Percentiles rank a stretch among this genome's conserved stretches.
phyloP scores from a whole-genome alignment of 2,113 vertebrate genomes.

The Psittacula cyanocephala region DNA sequence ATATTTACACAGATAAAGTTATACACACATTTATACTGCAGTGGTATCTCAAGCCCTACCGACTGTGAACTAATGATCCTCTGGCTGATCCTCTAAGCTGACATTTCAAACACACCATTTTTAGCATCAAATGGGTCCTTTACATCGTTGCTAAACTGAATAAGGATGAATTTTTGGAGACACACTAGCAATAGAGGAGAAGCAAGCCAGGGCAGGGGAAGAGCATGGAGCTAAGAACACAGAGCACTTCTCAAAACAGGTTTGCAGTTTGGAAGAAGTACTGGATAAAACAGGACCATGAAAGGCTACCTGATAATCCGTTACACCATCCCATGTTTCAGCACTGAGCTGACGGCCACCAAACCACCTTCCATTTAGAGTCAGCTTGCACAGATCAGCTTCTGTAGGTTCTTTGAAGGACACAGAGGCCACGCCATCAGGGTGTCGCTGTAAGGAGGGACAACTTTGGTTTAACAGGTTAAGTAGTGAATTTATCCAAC shows the following conservation, averaged over 20 bases:
- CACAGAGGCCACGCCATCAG: constrained; percentile 93
- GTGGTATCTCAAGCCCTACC: background rate
- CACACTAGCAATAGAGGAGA: background rate
- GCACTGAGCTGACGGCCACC: constrained; percentile 90
- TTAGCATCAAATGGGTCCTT: background rate
- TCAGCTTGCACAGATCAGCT: constrained; percentile 83
- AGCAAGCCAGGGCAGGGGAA: background rate
- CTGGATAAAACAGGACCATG: background rate
- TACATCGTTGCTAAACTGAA: background rate
- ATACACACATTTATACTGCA: background rate
- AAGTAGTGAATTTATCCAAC: background rate
- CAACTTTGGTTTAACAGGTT: background rate
- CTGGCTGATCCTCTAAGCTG: background rate
- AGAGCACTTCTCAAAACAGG: background rate
- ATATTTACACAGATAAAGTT: background rate
- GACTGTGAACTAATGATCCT: background rate
- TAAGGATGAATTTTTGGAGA: background rate
- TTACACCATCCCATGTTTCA: constrained; percentile 88
- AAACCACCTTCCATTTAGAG: constrained; percentile 93
- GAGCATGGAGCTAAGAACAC: background rate
- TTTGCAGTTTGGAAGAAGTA: background rate
- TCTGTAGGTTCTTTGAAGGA: constrained; percentile 89
- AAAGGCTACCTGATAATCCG: constrained; percentile 89
- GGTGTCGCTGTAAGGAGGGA: constrained; percentile 83
- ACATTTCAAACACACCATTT: background rate